These are phyloP conservation scores for Fabriciana adippe DNA, from an alignment of 2,888 invertebrate genomes.

Conservation along the genomic window DNA sequence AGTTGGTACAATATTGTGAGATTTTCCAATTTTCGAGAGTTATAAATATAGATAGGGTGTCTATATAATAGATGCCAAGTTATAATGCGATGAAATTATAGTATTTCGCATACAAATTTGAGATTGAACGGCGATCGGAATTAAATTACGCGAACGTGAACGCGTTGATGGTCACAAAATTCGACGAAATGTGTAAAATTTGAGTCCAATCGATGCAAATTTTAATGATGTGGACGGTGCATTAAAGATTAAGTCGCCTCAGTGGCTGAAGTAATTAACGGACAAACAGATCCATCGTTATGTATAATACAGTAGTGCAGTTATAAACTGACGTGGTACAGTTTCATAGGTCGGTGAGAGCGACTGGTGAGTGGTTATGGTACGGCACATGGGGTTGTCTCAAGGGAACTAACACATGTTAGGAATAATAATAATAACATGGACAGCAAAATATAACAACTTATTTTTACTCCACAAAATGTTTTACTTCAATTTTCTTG, in stretches of 20 bases:
- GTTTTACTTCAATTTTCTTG: no score
- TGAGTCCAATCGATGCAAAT: constrained; percentile 6
- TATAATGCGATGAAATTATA: neutral
- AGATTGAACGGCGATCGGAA: constrained; percentile 1
- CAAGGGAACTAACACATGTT: constrained; percentile 54
- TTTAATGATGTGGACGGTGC: constrained; percentile 12
- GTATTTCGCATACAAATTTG: constrained; percentile 10
- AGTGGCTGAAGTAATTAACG: constrained; percentile 13
- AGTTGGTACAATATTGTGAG: neutral
- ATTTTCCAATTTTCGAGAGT: no score
- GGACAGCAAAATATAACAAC: no score
- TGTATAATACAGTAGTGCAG: neutral
- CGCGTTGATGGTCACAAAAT: constrained; percentile 1
- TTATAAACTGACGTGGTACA: constrained; percentile 39
- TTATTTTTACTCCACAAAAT: no score
- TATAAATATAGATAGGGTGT: no score
- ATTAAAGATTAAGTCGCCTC: constrained; percentile 16
- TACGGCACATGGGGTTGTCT: constrained; percentile 43
- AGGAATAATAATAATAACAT: neutral
- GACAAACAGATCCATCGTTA: constrained; percentile 1
- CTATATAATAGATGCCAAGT: no score
- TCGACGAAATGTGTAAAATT: constrained; percentile 7
- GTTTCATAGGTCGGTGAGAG: constrained; percentile 10
- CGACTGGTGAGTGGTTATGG: constrained; percentile 34
- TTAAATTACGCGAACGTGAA: constrained; percentile 13